Conservation (phyloP, 2,113 vertebrate species). For the Heterotilapia buettikoferi region DNA sequence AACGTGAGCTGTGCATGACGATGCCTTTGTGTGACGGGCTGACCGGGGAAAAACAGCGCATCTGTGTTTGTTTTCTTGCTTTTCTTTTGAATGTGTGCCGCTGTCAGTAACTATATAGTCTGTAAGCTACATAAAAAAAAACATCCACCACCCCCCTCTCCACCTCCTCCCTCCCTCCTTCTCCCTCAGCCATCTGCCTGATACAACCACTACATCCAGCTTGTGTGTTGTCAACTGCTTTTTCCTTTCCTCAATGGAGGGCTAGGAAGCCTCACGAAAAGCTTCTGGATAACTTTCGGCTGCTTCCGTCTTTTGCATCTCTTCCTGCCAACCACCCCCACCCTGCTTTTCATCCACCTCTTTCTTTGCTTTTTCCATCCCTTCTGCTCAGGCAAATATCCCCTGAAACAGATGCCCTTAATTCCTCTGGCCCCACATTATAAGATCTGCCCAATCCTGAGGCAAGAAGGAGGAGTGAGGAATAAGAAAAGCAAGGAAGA, state of each 20-base stretch:
- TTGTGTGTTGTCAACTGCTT: constrained; percentile 22
- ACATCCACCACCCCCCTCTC: background rate
- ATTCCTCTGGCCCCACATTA: constrained; percentile 40
- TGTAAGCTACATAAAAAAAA: constrained; percentile 14
- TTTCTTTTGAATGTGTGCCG: background rate
- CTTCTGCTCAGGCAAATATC: constrained; percentile 7
- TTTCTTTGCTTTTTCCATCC: background rate
- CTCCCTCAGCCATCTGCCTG: constrained; percentile 34
- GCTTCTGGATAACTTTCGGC: constrained; percentile 4
- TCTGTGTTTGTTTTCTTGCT: background rate
- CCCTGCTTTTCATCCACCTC: background rate
- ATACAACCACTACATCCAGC: constrained; percentile 28
- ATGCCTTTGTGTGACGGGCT: background rate
- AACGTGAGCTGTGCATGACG: background rate
- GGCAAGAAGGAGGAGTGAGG: background rate
- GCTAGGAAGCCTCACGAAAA: constrained; percentile 2
- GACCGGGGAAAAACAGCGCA: background rate
- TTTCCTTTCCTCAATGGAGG: background rate
- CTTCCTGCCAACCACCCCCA: background rate
- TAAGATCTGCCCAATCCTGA: constrained; percentile 10
- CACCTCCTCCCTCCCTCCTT: background rate
- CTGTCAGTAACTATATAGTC: background rate
- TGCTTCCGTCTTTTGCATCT: background rate
- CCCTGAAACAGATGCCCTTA: constrained; percentile 49
- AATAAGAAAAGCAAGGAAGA: background rate